Evolutionary conservation across 2,797 vertebrate species (phyloP).

Genomic region (Choloepus didactylus): DNA sequence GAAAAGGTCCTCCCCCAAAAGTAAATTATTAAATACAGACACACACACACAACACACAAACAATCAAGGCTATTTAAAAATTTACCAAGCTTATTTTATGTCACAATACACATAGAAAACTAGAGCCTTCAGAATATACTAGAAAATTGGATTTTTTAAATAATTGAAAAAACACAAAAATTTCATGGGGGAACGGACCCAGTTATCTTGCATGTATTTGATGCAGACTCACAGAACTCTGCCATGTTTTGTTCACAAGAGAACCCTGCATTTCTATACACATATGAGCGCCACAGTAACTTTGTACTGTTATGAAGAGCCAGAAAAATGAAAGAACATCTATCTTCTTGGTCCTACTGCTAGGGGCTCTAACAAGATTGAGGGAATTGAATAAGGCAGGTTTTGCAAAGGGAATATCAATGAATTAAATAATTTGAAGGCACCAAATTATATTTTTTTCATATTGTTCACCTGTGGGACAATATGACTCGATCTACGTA

Average conservation of each 20-base stretch:
- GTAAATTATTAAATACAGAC: neutral
- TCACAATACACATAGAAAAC: neutral
- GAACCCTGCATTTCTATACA: neutral
- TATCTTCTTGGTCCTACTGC: neutral
- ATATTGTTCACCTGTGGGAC: neutral
- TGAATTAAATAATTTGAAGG: neutral
- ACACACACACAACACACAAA: neutral
- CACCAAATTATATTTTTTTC: neutral
- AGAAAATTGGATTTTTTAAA: conserved; percentile 27
- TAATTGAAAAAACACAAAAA: neutral
- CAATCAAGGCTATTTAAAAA: neutral
- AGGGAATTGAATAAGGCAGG: neutral
- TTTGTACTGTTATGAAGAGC: neutral
- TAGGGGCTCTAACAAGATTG: neutral
- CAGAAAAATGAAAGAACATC: neutral
- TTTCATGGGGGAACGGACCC: neutral
- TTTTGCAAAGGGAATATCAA: neutral
- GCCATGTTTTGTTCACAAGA: neutral
- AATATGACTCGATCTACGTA: neutral
- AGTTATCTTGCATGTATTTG: neutral
- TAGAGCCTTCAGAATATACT: neutral
- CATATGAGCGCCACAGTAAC: neutral
- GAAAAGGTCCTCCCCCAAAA: neutral
- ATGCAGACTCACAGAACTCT: neutral
- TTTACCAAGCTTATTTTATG: neutral